phyloP scores from a whole-genome alignment of 2,113 vertebrate genomes.

The Xyrauchen texanus region DNA sequence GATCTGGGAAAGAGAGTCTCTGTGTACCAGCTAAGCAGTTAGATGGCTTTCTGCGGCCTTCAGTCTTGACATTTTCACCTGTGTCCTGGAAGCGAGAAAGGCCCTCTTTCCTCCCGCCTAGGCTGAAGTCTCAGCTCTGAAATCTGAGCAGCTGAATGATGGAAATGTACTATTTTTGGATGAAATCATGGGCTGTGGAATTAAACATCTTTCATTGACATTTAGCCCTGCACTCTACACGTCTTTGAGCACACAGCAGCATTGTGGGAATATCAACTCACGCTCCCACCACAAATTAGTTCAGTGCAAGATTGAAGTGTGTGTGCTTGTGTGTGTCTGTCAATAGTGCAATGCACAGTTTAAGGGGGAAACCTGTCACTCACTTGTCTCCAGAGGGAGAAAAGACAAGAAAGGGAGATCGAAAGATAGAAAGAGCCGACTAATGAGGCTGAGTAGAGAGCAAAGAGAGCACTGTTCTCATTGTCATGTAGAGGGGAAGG shows the following conservation, averaged over 20 bases:
- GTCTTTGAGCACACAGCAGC: constrained; percentile 59
- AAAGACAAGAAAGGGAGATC: constrained; percentile 51
- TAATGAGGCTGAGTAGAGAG: constrained; percentile 67
- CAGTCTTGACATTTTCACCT: constrained; percentile 14
- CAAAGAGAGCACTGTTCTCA: constrained; percentile 61
- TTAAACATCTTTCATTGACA: constrained; percentile 71
- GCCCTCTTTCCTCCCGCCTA: background rate
- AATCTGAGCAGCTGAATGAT: constrained; percentile 53
- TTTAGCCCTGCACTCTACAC: constrained; percentile 66
- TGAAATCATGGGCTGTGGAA: constrained; percentile 66
- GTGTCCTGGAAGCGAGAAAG: constrained; percentile 1
- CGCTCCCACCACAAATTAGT: constrained; percentile 53
- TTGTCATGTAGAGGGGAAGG: constrained; percentile 66
- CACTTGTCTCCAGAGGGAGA: constrained; percentile 69
- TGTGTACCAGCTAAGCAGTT: constrained; percentile 31
- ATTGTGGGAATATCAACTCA: constrained; percentile 67
- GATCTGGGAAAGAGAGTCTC: too few relatives aligned
- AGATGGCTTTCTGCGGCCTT: constrained; percentile 13
- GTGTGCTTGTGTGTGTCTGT: constrained; percentile 53
- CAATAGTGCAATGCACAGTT: constrained; percentile 66
- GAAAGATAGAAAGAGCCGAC: constrained; percentile 53
- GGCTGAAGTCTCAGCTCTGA: background rate
- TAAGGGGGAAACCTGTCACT: constrained; percentile 70
- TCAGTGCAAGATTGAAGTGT: background rate
- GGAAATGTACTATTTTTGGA: constrained; percentile 66